A percentile compares a stretch with the other conserved stretches of the same genome.
Conservation (phyloP, 2,888 invertebrate species). For the Rhagonycha fulva region DNA sequence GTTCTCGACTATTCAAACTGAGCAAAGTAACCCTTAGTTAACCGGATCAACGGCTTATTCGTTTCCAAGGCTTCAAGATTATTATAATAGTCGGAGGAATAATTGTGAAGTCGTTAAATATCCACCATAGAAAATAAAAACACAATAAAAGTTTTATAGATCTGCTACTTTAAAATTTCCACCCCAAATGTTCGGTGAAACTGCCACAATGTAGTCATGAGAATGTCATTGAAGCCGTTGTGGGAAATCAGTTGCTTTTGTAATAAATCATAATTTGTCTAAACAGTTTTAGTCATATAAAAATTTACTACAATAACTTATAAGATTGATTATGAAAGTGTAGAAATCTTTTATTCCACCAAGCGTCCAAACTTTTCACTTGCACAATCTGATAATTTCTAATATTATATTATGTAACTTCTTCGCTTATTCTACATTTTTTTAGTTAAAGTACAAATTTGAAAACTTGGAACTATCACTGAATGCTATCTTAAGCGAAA, state of each 20-base stretch:
- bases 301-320: not conserved
- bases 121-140: not conserved
- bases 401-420: not conserved
- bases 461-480: not conserved
- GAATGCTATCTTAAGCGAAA: no score
- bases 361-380: not conserved
- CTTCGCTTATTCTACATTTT: not conserved
- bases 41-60: constrained; percentile 26
- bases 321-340: not conserved
- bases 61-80: constrained; percentile 14
- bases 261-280: constrained; percentile 21
- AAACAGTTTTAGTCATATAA: constrained; percentile 9
- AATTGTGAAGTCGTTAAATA: constrained; percentile 11
- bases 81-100: constrained; percentile 20
- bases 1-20: not conserved
- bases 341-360: not conserved
- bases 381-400: not conserved
- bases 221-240: constrained; percentile 5
- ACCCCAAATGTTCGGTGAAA: not conserved
- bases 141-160: not conserved
- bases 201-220: not conserved
- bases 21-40: constrained; percentile 19
- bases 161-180: not conserved
- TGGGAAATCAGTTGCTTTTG: constrained; percentile 11
- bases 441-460: not conserved